Evolutionary conservation across 2,113 vertebrate genomes (phyloP).

Genomic region (Fulmarus glacialis): DNA sequence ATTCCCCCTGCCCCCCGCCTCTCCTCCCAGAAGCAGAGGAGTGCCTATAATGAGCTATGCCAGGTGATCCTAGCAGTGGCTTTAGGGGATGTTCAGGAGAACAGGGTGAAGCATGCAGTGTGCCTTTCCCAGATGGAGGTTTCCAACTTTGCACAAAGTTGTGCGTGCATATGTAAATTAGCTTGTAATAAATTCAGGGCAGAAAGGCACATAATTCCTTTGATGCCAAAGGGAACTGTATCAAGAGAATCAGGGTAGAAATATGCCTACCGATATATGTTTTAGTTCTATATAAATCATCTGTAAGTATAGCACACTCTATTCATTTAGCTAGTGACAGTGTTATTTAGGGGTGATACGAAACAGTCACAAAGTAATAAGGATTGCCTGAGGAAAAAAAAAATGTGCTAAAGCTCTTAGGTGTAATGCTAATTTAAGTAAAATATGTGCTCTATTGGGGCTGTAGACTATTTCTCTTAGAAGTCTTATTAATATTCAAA

Average conservation of each 20-base stretch:
- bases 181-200: background rate
- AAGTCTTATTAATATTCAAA: background rate
- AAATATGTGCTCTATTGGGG: background rate
- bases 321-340: slow-evolving; percentile 33
- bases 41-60: background rate
- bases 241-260: background rate
- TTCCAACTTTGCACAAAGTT: background rate
- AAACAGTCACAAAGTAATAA: slow-evolving; percentile 25
- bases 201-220: background rate
- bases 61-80: background rate
- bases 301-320: background rate
- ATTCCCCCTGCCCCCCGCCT: too few relatives aligned
- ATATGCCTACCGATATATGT: background rate
- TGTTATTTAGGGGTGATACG: background rate
- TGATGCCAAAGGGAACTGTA: background rate
- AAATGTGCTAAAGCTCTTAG: slow-evolving; percentile 37
- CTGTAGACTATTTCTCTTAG: background rate
- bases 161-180: background rate
- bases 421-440: slow-evolving; percentile 33
- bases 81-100: background rate
- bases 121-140: background rate
- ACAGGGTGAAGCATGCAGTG: background rate
- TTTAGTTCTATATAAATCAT: slow-evolving; percentile 31
- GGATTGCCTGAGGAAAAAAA: slow-evolving; percentile 39
- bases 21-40: background rate